phyloP scores from a whole-genome alignment of 1,140 invertebrate genomes.

The Chlorops oryzae region DNA sequence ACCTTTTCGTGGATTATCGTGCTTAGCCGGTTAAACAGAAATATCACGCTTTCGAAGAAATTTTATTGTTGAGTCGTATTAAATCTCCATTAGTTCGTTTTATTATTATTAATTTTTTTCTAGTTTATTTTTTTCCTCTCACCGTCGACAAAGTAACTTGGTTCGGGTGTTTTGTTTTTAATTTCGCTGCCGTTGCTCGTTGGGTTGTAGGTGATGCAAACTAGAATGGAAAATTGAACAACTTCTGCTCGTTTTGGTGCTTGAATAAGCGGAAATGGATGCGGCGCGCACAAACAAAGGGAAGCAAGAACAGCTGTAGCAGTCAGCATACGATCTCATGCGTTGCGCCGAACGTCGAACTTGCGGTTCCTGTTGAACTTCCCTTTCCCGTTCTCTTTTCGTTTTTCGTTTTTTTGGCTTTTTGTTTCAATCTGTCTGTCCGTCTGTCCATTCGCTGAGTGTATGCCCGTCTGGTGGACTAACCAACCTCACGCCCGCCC shows the following conservation, averaged over 20 bases:
- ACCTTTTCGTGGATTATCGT: too few species aligned
- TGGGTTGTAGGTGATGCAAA: neutral
- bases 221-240: constrained; percentile 11
- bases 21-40: too few species aligned
- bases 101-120: neutral
- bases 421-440: too few species aligned
- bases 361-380: neutral
- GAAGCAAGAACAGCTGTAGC: neutral
- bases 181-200: neutral
- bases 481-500: too few species aligned
- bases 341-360: too few species aligned
- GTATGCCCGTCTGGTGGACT: too few species aligned
- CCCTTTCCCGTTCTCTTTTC: neutral
- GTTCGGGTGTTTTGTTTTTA: neutral
- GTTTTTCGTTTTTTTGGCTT: neutral
- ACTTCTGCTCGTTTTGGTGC: constrained; percentile 11
- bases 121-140: neutral
- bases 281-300: neutral
- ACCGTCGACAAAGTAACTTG: neutral
- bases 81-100: neutral
- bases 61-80: too few species aligned
- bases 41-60: too few species aligned
- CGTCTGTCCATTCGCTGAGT: too few species aligned
- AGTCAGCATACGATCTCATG: too few species aligned
- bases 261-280: constrained; percentile 9